phyloP scores from a whole-genome alignment of 2,113 vertebrate genomes.

The Taurulus bubalis region DNA sequence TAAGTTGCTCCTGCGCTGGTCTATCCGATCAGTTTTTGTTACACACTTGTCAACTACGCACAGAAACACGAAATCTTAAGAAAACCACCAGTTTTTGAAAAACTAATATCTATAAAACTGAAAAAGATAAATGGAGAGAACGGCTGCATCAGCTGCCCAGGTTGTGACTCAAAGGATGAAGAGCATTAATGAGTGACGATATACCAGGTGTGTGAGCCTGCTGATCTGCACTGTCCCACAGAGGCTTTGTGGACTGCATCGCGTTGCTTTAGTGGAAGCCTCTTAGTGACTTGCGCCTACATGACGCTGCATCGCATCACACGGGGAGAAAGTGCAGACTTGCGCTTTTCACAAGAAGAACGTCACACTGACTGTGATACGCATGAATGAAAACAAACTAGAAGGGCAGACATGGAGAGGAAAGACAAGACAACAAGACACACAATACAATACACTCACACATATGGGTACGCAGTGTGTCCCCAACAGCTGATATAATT shows the following conservation, averaged over 20 bases:
- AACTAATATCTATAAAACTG: not conserved
- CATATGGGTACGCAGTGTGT: not conserved
- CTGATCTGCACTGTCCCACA: not conserved
- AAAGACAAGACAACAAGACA: not conserved
- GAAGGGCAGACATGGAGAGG: not conserved
- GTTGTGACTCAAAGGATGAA: conserved; percentile 31
- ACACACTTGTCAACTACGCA: not conserved
- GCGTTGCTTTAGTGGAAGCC: conserved; percentile 29
- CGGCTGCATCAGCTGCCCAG: not conserved
- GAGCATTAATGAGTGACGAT: not conserved
- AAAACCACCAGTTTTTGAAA: not conserved
- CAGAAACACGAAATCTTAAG: not conserved
- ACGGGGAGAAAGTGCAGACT: not conserved
- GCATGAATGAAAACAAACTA: not conserved
- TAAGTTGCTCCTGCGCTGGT: not conserved
- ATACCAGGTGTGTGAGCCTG: conserved; percentile 31
- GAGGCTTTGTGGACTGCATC: conserved; percentile 17
- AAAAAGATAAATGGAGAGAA: not conserved
- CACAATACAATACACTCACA: too few species aligned
- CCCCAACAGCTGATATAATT: conserved; percentile 20
- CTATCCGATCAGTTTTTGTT: not conserved
- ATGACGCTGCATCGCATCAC: not conserved
- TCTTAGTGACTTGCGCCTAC: conserved; percentile 36
- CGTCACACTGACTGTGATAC: not conserved
- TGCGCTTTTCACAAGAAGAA: too few species aligned